Conservation (phyloP, 2,888 invertebrate genomes). For the Chrysolina oricalcia region DNA sequence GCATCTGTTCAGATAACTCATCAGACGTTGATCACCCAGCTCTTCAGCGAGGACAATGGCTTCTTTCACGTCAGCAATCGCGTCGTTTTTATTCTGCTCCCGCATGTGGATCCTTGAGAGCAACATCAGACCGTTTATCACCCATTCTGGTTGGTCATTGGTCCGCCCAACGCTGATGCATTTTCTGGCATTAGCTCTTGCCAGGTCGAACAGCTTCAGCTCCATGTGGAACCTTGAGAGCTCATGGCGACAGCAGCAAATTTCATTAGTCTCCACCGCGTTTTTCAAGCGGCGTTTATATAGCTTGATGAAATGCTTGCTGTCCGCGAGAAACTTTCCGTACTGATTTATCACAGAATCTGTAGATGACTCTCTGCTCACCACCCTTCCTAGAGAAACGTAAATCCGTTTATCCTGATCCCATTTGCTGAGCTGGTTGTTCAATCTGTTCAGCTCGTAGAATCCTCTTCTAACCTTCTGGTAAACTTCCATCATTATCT, state of each 20-base stretch:
- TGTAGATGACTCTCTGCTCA: slow-evolving; percentile 64
- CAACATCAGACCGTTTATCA: slow-evolving; percentile 70
- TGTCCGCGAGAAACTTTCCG: slow-evolving; percentile 62
- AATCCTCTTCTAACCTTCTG: slow-evolving; percentile 69
- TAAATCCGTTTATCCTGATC: slow-evolving; percentile 64
- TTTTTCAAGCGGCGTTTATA: slow-evolving; percentile 63
- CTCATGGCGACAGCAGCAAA: slow-evolving; percentile 73
- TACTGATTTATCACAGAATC: slow-evolving; percentile 68
- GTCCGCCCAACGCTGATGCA: slow-evolving; percentile 66
- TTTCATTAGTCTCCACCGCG: slow-evolving; percentile 67
- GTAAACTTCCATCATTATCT: slow-evolving; percentile 68
- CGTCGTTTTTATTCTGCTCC: slow-evolving; percentile 72
- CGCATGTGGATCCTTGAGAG: slow-evolving; percentile 69
- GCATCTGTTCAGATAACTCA: slow-evolving; percentile 62
- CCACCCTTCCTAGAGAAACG: slow-evolving; percentile 63
- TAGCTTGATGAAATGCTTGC: slow-evolving; percentile 61
- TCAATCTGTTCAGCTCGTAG: slow-evolving; percentile 70
- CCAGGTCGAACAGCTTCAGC: slow-evolving; percentile 69
- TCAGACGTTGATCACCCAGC: slow-evolving; percentile 66
- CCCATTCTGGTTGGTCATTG: slow-evolving; percentile 68
- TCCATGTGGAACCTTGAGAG: slow-evolving; percentile 69
- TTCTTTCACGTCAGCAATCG: slow-evolving; percentile 66
- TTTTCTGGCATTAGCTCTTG: slow-evolving; percentile 68
- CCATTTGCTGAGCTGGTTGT: slow-evolving; percentile 52
- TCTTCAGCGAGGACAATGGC: slow-evolving; percentile 64